These are phyloP conservation scores for Ectropis crepuscularia DNA, from an alignment of 2,888 invertebrate genomes.

Conservation along the genomic window DNA sequence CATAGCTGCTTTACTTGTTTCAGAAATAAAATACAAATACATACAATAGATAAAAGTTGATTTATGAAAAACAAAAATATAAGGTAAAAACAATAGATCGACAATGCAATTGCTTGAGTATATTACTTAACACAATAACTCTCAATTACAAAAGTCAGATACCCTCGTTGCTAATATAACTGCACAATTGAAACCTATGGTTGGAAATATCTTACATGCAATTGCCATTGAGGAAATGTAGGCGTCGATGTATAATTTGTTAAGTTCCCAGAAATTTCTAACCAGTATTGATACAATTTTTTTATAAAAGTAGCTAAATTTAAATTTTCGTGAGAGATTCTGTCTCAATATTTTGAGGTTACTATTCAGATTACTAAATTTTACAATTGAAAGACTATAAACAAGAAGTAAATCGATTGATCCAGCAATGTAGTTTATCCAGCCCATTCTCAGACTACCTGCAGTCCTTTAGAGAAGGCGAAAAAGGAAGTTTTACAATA, in stretches of 20 bases:
- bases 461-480: constrained; percentile 22
- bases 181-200: too few relatives aligned
- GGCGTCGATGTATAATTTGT: too few relatives aligned
- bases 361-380: neutral
- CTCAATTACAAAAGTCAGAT: neutral
- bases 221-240: too few relatives aligned
- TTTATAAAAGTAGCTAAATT: neutral
- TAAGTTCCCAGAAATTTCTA: too few relatives aligned
- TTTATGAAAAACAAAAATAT: neutral
- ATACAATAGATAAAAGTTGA: neutral
- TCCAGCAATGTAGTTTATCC: constrained; percentile 10
- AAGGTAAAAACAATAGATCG: neutral
- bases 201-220: too few relatives aligned
- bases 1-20: constrained; percentile 3
- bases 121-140: neutral
- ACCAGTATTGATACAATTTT: too few relatives aligned
- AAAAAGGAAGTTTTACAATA: constrained; percentile 60
- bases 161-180: too few relatives aligned
- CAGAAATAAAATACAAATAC: neutral
- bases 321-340: constrained; percentile 19
- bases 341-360: neutral
- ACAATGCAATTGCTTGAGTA: too few relatives aligned
- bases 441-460: constrained; percentile 10
- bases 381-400: neutral
- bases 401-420: constrained; percentile 1